Conservation (phyloP, 2,113 vertebrate genomes). For the Notechis scutatus region DNA sequence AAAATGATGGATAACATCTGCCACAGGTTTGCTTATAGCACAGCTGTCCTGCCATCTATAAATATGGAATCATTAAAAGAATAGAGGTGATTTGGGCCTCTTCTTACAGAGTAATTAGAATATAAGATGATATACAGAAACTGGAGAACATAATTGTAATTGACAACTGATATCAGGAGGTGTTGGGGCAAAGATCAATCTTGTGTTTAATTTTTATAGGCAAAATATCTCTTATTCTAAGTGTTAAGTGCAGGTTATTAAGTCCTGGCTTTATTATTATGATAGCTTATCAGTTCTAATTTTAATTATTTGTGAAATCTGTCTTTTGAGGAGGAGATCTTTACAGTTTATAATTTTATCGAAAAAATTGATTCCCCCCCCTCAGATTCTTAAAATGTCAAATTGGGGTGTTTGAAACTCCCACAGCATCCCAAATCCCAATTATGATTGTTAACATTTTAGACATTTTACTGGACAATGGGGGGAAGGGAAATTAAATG, state of each 20-base stretch:
- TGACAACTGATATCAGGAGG: conserved; percentile 40
- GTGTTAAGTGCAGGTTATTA: conserved; percentile 42
- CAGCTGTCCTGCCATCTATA: neutral
- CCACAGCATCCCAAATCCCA: neutral
- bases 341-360: neutral
- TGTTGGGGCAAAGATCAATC: conserved; percentile 28
- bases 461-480: neutral
- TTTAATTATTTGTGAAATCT: neutral
- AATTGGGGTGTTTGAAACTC: neutral
- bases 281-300: neutral
- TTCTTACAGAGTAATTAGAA: neutral
- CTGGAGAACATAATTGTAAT: neutral
- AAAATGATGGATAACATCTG: neutral
- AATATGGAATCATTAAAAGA: neutral
- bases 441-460: neutral
- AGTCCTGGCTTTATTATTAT: conserved; percentile 29
- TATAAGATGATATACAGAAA: neutral
- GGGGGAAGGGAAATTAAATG: neutral
- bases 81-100: neutral
- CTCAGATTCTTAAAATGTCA: neutral
- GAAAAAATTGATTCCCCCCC: neutral
- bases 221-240: conserved; percentile 1
- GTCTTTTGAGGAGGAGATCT: neutral
- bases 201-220: conserved; percentile 11
- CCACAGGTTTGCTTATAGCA: neutral